Base-by-base conservation (phyloP, 2,888 invertebrate genomes). In the Junonia oenone region DNA sequence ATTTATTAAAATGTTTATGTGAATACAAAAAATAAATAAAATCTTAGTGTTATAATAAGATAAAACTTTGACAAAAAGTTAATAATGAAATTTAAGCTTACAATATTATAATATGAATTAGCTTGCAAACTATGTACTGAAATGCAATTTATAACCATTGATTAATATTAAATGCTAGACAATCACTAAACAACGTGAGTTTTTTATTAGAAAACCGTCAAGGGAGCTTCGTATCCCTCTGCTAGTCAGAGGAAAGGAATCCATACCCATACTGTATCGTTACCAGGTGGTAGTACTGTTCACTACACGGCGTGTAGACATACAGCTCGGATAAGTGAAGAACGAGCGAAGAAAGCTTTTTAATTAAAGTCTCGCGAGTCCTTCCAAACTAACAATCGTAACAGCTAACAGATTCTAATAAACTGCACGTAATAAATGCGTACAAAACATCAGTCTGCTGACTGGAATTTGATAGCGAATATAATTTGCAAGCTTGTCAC, bases 241-340 rank as follows among this genome's bases (percentile, higher is more conserved):
- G 89, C 89, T 88, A 48, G 51, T 73, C 88, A 89, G 89, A 89
- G 88, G 79, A 76, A 85, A 81, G 75, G 86, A 88, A 90, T 76
- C 67, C 80, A 67, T 63, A 68, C 82, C 83, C 75, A 71, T 63
- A 66, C 63, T 66, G 55, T 53, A 46, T 43, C 11, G 33, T 37
- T 57, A 61, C 55, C 55, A 8, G 29, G 43, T 40, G 55, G 56
- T 59, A 58, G 53, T 22, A 61, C 51, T 46, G 48, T 50, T 50
- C 40, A 31, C 47, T 55, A 51, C 52, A 45, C 40, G 15, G 29
- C 11, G 43, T 38, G 52, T 59, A 53, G 46, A 29, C 22, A 19
- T 45, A 35, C 43, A 47, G 46, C 15, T 51, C 15, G 52, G 48
- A 49, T 55, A 49, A 11, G 9, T 19, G 9, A 9, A 26, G 14